Evolutionary conservation across 1,140 invertebrate genomes (phyloP).

Genomic region (Mizuhopecten yessoensis): DNA sequence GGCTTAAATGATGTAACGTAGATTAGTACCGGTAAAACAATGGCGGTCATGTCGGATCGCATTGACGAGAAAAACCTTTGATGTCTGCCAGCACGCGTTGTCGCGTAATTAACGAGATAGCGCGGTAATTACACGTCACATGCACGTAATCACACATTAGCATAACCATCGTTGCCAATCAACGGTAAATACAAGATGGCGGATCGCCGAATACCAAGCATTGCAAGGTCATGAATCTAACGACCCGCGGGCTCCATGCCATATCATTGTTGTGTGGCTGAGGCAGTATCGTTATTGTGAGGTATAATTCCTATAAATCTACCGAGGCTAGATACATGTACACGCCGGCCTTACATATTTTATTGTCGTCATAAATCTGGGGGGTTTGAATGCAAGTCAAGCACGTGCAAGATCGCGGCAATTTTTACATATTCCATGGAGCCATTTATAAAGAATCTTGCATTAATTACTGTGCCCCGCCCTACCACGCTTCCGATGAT

Average conservation of each 20-base stretch:
- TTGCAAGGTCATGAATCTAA: constrained; percentile 32
- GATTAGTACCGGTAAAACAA: background rate
- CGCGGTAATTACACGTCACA: constrained; percentile 19
- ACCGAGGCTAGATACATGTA: background rate
- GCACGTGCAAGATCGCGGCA: background rate
- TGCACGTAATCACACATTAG: constrained; percentile 8
- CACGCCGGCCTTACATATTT: background rate
- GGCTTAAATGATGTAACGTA: background rate
- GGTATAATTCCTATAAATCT: constrained; percentile 7
- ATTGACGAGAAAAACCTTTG: constrained; percentile 9
- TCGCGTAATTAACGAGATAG: constrained; percentile 10
- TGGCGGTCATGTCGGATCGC: background rate
- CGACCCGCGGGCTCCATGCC: background rate
- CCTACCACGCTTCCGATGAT: background rate
- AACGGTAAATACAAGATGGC: constrained; percentile 24
- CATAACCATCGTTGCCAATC: constrained; percentile 12
- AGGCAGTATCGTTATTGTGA: background rate
- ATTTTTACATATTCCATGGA: too few relatives aligned
- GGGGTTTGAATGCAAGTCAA: background rate
- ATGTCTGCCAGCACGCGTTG: constrained; percentile 3
- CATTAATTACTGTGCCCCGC: background rate
- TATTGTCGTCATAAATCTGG: background rate
- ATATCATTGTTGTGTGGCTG: background rate
- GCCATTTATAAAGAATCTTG: background rate
- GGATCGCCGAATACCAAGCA: background rate